These are phyloP conservation scores for Prenolepis imparis DNA, from an alignment of 2,888 invertebrate genomes.

Conservation along the genomic window DNA sequence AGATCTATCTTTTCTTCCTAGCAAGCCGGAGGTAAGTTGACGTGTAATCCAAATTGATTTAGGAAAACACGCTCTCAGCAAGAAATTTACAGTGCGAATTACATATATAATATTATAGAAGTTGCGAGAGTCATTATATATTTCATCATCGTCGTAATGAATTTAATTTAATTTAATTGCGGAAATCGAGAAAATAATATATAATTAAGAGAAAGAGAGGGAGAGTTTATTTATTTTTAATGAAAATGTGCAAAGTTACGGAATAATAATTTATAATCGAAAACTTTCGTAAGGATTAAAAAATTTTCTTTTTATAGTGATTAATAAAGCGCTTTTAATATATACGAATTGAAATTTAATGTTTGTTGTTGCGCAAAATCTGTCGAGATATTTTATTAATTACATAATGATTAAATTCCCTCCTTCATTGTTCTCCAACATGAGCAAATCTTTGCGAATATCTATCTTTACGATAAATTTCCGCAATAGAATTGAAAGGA, in stretches of 20 bases:
- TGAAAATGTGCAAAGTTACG: neutral
- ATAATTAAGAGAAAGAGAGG: neutral
- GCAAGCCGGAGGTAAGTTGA: neutral
- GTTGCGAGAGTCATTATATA: conserved; percentile 10
- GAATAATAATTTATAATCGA: neutral
- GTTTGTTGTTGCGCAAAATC: neutral
- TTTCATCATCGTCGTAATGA: conserved; percentile 7
- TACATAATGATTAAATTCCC: neutral
- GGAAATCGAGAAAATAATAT: conserved; percentile 24
- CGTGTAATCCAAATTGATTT: conserved; percentile 16
- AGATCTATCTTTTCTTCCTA: neutral
- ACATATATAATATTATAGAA: neutral
- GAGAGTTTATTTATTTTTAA: conserved; percentile 1
- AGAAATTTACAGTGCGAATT: conserved; percentile 11
- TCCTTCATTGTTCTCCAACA: neutral
- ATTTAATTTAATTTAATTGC: conserved; percentile 11
- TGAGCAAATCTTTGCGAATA: neutral
- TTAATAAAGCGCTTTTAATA: conserved; percentile 3
- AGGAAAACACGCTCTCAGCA: neutral
- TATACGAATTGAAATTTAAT: conserved; percentile 9
- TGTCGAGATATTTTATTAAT: neutral
- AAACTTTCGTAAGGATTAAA: neutral
- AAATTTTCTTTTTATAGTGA: neutral
- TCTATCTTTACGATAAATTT: neutral
- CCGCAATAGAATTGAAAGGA: neutral